Evolutionary conservation across 2,113 vertebrate species (phyloP).

Genomic region (Ailurus styani): DNA sequence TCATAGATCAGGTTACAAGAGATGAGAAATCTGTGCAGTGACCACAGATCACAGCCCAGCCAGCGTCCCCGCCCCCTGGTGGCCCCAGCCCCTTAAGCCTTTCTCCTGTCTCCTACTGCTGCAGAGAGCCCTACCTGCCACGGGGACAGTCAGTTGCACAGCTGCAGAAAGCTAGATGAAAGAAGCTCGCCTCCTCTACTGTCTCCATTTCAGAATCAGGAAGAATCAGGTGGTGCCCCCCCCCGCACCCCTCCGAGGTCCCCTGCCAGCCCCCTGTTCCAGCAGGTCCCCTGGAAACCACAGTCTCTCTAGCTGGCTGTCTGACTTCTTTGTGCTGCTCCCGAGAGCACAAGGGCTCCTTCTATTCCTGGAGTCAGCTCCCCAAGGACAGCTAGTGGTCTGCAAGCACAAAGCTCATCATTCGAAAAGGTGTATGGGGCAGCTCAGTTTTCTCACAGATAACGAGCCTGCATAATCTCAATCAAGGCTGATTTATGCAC

Average conservation of each 20-base stretch:
- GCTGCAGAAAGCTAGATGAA: background rate
- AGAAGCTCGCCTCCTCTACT: background rate
- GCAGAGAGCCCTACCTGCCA: background rate
- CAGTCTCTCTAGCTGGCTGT: background rate
- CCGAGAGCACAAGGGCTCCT: background rate
- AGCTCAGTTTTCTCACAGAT: background rate
- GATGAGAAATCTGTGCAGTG: background rate
- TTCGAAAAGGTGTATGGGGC: background rate
- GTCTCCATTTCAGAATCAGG: background rate
- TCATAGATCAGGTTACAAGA: background rate
- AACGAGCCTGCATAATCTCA: constrained; percentile 1
- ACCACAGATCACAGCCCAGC: background rate
- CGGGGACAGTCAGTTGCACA: background rate
- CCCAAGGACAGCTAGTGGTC: background rate
- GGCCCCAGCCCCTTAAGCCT: background rate
- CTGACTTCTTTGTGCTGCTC: background rate
- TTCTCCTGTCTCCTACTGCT: background rate
- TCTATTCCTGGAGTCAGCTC: background rate
- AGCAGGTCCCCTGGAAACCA: background rate
- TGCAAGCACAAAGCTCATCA: background rate
- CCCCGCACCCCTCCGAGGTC: rapidly evolving
- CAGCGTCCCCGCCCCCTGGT: background rate
- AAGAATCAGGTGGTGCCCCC: background rate
- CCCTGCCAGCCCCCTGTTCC: background rate
- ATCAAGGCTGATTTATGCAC: constrained; percentile 22